phyloP scores from a whole-genome alignment of 2,888 invertebrate genomes.

The Drosophila picticornis region DNA sequence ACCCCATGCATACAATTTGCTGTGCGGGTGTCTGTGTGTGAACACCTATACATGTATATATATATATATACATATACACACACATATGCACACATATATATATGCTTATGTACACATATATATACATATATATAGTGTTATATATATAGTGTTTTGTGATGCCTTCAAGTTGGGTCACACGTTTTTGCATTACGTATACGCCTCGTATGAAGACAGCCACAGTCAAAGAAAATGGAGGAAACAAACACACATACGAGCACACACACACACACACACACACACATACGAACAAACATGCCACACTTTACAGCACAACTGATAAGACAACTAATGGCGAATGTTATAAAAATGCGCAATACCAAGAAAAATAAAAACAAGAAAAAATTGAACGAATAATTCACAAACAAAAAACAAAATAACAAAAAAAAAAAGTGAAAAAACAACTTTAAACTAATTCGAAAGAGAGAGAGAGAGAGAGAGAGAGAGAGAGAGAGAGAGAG shows the following conservation, averaged over 20 bases:
- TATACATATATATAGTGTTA: neutral
- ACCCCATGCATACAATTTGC: conserved; percentile 44
- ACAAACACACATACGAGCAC: neutral
- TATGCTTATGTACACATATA: neutral
- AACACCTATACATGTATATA: neutral
- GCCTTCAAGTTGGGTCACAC: conserved; percentile 49
- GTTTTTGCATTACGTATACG: conserved; percentile 65
- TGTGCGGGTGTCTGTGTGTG: conserved; percentile 4
- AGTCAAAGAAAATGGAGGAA: conserved; percentile 35
- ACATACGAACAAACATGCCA: neutral
- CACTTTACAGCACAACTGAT: conserved; percentile 47
- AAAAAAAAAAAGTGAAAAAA: neutral
- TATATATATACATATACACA: neutral
- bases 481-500: neutral
- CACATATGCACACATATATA: neutral
- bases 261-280: conserved; percentile 8
- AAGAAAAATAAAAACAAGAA: conserved; percentile 16
- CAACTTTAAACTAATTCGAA: conserved; percentile 24
- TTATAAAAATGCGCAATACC: conserved; percentile 34
- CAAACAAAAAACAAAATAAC: neutral
- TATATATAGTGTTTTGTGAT: conserved; percentile 35
- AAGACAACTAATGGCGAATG: conserved; percentile 43
- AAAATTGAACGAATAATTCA: conserved; percentile 5
- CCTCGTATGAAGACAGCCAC: conserved; percentile 20
- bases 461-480: neutral